Base-by-base conservation (phyloP, 2,888 invertebrate genomes). In the Drosophila glabriapex region DNA sequence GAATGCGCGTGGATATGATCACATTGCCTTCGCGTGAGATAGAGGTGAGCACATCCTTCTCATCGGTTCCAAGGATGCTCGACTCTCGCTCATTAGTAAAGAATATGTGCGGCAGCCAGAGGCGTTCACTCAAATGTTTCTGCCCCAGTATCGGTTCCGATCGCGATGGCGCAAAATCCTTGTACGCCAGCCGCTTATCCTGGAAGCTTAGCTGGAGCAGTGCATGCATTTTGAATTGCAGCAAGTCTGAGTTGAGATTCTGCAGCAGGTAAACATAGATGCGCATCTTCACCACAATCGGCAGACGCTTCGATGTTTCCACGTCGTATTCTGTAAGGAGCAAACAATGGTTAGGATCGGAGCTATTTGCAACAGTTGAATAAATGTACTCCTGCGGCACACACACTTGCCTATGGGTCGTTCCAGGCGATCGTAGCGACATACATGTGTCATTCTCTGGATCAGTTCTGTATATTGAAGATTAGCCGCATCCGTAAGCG, bases 371-470 rank as follows among this genome's bases (percentile, higher is more conserved):
- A 31, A 22, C 22, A 4, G 10, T 14, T 28, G 6, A 9, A 41
- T 5, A 2, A 4, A 35, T 25, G n/a, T 10, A 2, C 41, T n/a
- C 41, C 16, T 29, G 14, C 7, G 19, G 10, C 52, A 31, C 50
- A 54, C 46, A 46, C 9, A 67, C 84, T 79, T 84, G 89, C 92
- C 87, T 62, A 93, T 91, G 39, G 92, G 93, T 41, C 93, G 82
- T 58, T 93, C 93, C 2, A 93, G 76, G 0, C 93, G 92, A 87
- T 93, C 93, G 52, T 93, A 93, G 59, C 93, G 92, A 64, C 93
- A 93, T 25, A 93, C 93, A 60, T 93, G 92, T 31, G 93, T 93
- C 73, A 93, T 78, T 50, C 92, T 78, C 29, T 93, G 91, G 28
- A 93, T 92, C 5, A 93, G 89, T 62, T 93, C 92, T 7, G 93